Base-by-base conservation (phyloP, 2,797 vertebrate species). In the Kryptolebias ocellatus region DNA sequence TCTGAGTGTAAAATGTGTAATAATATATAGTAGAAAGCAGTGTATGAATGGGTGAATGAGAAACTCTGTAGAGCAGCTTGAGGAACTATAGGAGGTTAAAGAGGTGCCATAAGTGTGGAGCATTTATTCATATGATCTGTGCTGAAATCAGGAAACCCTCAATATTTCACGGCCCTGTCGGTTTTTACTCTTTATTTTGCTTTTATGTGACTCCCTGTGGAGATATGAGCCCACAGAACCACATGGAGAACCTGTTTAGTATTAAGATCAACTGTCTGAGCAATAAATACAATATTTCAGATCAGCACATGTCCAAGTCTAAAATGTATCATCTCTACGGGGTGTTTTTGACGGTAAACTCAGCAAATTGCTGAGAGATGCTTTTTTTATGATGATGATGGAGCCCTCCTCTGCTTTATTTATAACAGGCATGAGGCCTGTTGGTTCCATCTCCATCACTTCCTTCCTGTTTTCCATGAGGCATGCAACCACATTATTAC, bases 401-500 rank as follows among this genome's bases (percentile, higher is more conserved):
- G 9, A 18, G 4, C 71, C 24, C 47, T 67, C 60, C 74, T 57
- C 14, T 18, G 57, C 47, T 61, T 31, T 17, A 24, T 78, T 62
- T 44, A 65, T 18, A 72, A 51, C 52, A 57, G 5, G 44, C 4
- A 34, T 62, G 52, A 7, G 51, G 34, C 45, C 49, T 5, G 5
- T 54, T 68, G 55, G 27, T 54, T 73, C 29, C 17, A 55, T 65
- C n/a, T 53, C 28, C 17, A 31, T 27, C 44, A 11, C 64, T 60
- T 72, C 66, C 54, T 60, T 60, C 57, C 31, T 16, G 66, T 59
- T 72, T 58, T 60, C 47, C 46, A 59, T 76, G 59, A 59, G 60
- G 68, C 72, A 76, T 14, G 31, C 66, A 81, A 85, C 61, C 60
- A 58, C 80, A 82, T 84, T 75, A 77, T 80, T 77, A 58, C 64